Evolutionary conservation across 2,888 invertebrate genomes (phyloP), one percentile per base, ranked within the genome.

Genomic region (Rhamphomyia laevipes): DNA sequence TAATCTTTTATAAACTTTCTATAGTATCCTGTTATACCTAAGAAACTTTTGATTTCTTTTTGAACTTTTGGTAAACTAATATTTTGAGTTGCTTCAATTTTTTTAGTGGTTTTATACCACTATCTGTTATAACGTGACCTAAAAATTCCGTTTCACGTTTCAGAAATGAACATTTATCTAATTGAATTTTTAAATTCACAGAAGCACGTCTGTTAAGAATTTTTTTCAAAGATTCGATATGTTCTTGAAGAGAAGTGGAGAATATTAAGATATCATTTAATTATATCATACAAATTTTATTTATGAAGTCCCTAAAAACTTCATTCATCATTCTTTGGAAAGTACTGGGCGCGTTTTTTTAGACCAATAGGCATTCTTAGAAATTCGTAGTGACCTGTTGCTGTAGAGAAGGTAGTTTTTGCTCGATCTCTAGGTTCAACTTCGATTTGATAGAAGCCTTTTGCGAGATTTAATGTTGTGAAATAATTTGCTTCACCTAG

Each of bases 221-320:
- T 46, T 44, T 41, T 44, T 51, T 49, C 31, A 59, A 46, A 13
- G 46, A 53, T 41, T 47, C 45, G 10, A 55, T 52, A 45, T 60
- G 61, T 52, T 62, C 59, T 49, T 61, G 55, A 9, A 63, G 42
- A 13, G 51, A 40, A 12, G 46, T 53, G 21, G 42, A 41, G 16
- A 46, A 46, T 4, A 50, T 46, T n/a, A 48, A 44, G 2, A 44
- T 44, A n/a, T 45, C 49, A 31, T 48, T 43, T n/a, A 49, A 7
- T 5, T 47, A 47, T 5, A 48, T 40, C 3, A 33, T 33, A 13
- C 33, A 33, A 42, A 50, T 43, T 21, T 33, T 45, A 13, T 41
- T 43, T 37, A 43, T 35, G 15, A 49, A 49, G 10, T 38, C 49
- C 4, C 12, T 4, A 13, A 48, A 16, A 2, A 48, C 43, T 10